phyloP scores from a whole-genome alignment of 2,113 vertebrate genomes.

The Catharus bicknelli region DNA sequence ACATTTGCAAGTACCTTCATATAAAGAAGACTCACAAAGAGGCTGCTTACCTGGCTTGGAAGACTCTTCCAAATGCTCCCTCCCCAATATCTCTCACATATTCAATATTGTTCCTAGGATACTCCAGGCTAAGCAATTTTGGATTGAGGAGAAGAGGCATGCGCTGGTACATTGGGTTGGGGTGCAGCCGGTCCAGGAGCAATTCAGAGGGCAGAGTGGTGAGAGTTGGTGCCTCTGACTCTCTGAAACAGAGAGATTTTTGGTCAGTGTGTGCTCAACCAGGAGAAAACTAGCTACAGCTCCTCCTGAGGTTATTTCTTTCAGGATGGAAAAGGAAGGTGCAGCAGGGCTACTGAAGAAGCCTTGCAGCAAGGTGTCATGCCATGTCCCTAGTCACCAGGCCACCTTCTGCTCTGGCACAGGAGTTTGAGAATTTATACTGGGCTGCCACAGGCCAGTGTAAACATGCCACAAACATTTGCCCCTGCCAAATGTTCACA shows the following conservation, averaged over 20 bases:
- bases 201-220: slow-evolving; percentile 92
- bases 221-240: slow-evolving; percentile 83
- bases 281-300: not conserved
- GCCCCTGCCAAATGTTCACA: accelerated
- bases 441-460: not conserved
- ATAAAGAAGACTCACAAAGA: not conserved
- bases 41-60: slow-evolving; percentile 91
- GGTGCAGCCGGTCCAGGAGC: slow-evolving; percentile 92
- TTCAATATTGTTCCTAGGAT: slow-evolving; percentile 96
- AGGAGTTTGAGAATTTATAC: not conserved
- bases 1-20: not conserved
- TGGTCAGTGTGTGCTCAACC: not conserved
- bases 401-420: not conserved
- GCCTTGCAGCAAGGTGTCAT: not conserved
- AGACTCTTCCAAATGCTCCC: slow-evolving; percentile 95
- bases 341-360: not conserved
- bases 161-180: slow-evolving; percentile 98
- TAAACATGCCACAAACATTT: too few species aligned
- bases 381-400: too few species aligned
- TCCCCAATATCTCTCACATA: slow-evolving; percentile 97
- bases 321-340: not conserved
- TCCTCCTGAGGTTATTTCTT: not conserved
- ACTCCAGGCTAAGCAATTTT: slow-evolving; percentile 93
- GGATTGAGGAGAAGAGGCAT: slow-evolving; percentile 94
- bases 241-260: slow-evolving; percentile 57